Conservation (phyloP, 2,888 invertebrate species). For the Mesoligia furuncula region DNA sequence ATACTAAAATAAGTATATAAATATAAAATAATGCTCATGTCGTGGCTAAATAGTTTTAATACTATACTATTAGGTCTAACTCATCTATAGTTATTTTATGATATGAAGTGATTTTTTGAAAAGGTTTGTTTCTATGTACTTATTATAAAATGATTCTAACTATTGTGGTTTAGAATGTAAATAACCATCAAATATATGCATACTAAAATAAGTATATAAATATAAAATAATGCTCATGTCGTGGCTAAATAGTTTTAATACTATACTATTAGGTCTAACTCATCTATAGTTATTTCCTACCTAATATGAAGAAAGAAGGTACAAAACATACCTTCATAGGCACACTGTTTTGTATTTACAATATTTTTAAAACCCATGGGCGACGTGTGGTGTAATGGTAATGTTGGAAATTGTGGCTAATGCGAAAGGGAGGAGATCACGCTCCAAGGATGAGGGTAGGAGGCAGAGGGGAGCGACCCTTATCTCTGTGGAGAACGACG, state of each 20-base stretch:
- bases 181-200: not conserved
- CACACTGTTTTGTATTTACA: conserved; percentile 3
- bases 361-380: conserved; percentile 58
- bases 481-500: conserved; percentile 72
- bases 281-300: not conserved
- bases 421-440: conserved; percentile 74
- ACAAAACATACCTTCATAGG: not conserved
- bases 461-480: conserved; percentile 67
- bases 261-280: not conserved
- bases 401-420: conserved; percentile 73
- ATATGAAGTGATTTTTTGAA: not conserved
- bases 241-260: not conserved
- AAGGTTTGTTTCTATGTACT: too few species aligned
- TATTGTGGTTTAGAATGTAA: not conserved
- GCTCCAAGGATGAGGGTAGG: conserved; percentile 64
- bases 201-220: not conserved
- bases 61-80: too few species aligned
- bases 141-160: not conserved
- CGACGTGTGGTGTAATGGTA: conserved; percentile 63
- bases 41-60: too few species aligned
- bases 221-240: not conserved
- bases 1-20: too few species aligned
- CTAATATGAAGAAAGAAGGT: not conserved
- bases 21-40: too few species aligned
- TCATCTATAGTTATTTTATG: too few species aligned